These are phyloP conservation scores for Psittacara wagleri DNA, from an alignment of 2,113 vertebrate species.

Conservation along the genomic window DNA sequence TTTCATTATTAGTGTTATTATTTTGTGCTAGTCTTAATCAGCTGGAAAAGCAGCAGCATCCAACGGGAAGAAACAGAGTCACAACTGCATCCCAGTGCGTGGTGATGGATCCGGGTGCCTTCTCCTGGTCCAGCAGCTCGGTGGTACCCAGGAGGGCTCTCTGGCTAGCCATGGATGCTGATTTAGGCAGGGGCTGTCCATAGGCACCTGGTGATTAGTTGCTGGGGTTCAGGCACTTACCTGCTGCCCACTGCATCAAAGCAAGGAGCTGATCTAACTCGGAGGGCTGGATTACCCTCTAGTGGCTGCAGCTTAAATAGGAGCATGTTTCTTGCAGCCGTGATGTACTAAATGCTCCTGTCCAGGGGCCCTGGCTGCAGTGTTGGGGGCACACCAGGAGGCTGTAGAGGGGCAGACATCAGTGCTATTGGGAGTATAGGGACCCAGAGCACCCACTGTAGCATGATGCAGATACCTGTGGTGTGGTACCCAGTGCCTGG, in stretches of 20 bases:
- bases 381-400: not conserved
- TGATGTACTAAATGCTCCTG: not conserved
- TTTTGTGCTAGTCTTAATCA: conserved; percentile 27
- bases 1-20: conserved; percentile 58
- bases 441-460: not conserved
- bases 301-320: conserved; percentile 49
- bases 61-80: not conserved
- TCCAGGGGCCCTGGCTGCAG: not conserved
- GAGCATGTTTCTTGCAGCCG: not conserved
- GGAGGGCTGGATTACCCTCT: conserved; percentile 54
- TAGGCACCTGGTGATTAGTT: not conserved
- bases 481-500: rapidly evolving
- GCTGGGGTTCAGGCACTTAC: not conserved
- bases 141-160: not conserved
- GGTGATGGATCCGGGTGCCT: not conserved
- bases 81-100: rapidly evolving
- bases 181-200: not conserved
- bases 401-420: not conserved
- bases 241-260: not conserved
- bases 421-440: not conserved
- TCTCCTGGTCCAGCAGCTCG: not conserved
- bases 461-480: not conserved
- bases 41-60: not conserved
- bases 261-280: not conserved
- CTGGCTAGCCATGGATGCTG: not conserved